Percentiles rank a stretch among this genome's conserved stretches.
Evolutionary conservation across 1,140 invertebrate species (phyloP).

Genomic region (Hypsibius dujardini): DNA sequence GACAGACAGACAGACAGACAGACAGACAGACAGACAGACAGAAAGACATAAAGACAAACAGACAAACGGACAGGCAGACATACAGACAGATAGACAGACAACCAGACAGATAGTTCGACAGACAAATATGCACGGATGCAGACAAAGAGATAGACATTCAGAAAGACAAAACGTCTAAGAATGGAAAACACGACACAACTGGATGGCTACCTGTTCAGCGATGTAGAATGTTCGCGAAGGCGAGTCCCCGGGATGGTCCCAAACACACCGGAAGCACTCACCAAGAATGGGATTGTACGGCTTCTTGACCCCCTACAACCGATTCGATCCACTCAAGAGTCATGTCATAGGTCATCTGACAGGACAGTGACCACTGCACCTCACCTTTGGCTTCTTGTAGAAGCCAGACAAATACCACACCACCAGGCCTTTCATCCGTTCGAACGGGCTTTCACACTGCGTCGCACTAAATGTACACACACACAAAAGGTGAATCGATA

Average conservation of each 20-base stretch:
- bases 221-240: constrained; percentile 75
- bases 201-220: constrained; percentile 56
- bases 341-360: no score
- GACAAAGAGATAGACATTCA: no score
- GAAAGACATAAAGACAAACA: no score
- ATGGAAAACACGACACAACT: constrained; percentile 10
- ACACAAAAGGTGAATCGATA: constrained; percentile 4
- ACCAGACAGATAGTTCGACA: no score
- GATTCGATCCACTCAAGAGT: not conserved
- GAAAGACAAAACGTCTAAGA: constrained; percentile 11
- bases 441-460: constrained; percentile 63
- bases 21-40: no score
- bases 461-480: constrained; percentile 47
- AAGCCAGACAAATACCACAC: constrained; percentile 85
- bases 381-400: constrained; percentile 65
- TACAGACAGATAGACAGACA: no score
- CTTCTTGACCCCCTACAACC: constrained; percentile 56
- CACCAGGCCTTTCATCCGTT: constrained; percentile 67
- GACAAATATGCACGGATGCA: no score
- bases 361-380: not conserved
- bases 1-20: no score
- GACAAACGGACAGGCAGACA: no score
- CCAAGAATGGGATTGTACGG: constrained; percentile 86
- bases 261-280: constrained; percentile 75
- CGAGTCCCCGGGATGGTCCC: constrained; percentile 51